A percentile compares a stretch with the other conserved stretches of the same genome.
Conservation (phyloP, 2,888 invertebrate genomes). For the Coecobrya sp. region DNA sequence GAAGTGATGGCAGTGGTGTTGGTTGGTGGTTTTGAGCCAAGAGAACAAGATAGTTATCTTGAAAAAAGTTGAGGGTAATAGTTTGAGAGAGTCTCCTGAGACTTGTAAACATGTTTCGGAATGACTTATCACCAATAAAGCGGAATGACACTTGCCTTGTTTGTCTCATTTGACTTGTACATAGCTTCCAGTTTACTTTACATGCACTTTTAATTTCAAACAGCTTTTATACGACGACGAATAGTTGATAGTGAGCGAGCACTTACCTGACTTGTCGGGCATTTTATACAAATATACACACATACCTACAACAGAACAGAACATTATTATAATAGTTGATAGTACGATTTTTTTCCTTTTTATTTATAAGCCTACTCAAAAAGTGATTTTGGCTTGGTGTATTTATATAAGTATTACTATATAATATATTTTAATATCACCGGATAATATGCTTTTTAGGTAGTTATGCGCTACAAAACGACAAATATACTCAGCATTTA, state of each 20-base stretch:
- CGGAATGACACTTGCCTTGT: constrained; percentile 83
- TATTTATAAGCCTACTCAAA: constrained; percentile 10
- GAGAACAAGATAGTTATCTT: constrained; percentile 82
- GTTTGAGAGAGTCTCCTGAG: constrained; percentile 78
- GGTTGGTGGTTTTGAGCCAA: constrained; percentile 79
- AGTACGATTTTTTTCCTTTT: constrained; percentile 27
- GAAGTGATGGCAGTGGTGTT: constrained; percentile 78
- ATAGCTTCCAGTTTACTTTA: constrained; percentile 83
- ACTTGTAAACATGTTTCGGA: constrained; percentile 83
- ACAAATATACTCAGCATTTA: constrained; percentile 65
- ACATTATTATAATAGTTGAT: constrained; percentile 4
- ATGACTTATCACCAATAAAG: constrained; percentile 83
- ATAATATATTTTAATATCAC: not conserved
- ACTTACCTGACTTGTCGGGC: constrained; percentile 45
- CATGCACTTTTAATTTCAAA: constrained; percentile 82
- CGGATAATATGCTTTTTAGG: constrained; percentile 9
- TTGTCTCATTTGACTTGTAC: constrained; percentile 83
- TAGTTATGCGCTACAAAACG: constrained; percentile 44
- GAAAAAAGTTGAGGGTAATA: constrained; percentile 78
- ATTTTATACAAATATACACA: constrained; percentile 38
- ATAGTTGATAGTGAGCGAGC: constrained; percentile 44
- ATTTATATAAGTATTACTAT: not conserved
- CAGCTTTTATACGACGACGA: constrained; percentile 68
- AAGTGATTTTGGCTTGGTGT: constrained; percentile 37
- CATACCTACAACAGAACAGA: not conserved